phyloP scores from a whole-genome alignment of 2,113 vertebrate species.

The Forbesichthys agassizii region DNA sequence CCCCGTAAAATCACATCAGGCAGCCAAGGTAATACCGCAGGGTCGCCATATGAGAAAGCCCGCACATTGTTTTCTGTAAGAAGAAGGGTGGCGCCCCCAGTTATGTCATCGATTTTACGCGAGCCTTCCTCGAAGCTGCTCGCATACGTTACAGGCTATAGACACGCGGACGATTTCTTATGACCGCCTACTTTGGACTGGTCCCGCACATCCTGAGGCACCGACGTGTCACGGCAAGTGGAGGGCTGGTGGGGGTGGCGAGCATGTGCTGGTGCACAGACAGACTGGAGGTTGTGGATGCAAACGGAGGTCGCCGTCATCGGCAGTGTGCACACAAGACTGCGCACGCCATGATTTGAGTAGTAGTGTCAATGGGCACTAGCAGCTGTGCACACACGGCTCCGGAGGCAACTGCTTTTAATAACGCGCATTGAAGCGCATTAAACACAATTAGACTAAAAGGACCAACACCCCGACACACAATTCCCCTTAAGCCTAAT shows the following conservation, averaged over 20 bases:
- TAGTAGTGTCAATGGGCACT: slow-evolving; percentile 1
- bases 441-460: too few species aligned
- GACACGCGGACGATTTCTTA: slow-evolving; percentile 15
- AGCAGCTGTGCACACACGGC: slow-evolving; percentile 31
- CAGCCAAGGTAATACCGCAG: slow-evolving; percentile 68
- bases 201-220: slow-evolving; percentile 39
- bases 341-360: background rate
- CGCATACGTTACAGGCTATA: slow-evolving; percentile 29
- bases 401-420: background rate
- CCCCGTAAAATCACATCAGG: slow-evolving; percentile 59
- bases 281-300: slow-evolving; percentile 6
- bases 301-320: background rate
- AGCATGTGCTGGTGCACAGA: slow-evolving; percentile 11
- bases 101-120: slow-evolving; percentile 64
- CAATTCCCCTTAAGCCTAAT: too few species aligned
- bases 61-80: slow-evolving; percentile 52
- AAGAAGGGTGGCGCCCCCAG: slow-evolving; percentile 51
- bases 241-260: background rate
- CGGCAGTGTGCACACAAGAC: too few species aligned
- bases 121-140: slow-evolving; percentile 42
- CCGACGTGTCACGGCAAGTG: background rate
- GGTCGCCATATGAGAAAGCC: slow-evolving; percentile 47
- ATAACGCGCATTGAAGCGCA: slow-evolving; percentile 5
- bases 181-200: slow-evolving; percentile 23
- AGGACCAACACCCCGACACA: background rate